Evolutionary conservation across 53 echinoderm and acorn worm species (phyloP), one percentile per base, ranked within the genome.

Genomic region (Zoroaster sp.): DNA sequence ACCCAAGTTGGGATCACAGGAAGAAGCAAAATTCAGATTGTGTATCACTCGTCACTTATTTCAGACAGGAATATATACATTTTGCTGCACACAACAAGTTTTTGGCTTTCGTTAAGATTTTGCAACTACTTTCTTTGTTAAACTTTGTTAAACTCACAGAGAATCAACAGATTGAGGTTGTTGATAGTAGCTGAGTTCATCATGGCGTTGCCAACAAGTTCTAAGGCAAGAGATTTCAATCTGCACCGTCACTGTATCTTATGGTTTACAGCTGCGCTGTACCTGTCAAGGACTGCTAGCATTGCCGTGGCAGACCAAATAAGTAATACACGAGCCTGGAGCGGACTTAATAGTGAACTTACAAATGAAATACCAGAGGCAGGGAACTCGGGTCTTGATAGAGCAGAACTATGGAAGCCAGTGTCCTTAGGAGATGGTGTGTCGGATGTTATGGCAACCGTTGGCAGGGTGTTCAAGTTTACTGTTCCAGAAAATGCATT

Each of bases 401-500:
- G 68, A 42, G 66, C 68, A 13, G 85, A 71, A 85, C 37, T 89
- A 15, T 96, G 87, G 90, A 97, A 91, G 68, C 94, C 95, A 17
- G 93, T 96, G 11, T 93, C 96, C 1, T 77, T 92, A 28, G 88
- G 94, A 46, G 89, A 89, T 78, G 99, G 96, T 52, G 91, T 94
- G 67, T 94, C 94, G 8, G 99, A 99, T 47, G 87, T 93, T 36
- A 83, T 88, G 49, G 95, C 99, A 37, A 93, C 89, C 45, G 96
- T 99, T 35, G 96, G 99, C 44, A 91, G 92, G 80, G 96, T 96
- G 20, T 99, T 99, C 88, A 94, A 91, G 40, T 94, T 91, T 69
- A 74, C 88, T 70, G 96, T 99, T 74, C 99, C 99, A 47, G 89
- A 75, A 40, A 94, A 96, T 74, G 96, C 98, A 46, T 99, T 99